Conservation (phyloP, 2,113 vertebrate genomes). For the Lepus americanus region DNA sequence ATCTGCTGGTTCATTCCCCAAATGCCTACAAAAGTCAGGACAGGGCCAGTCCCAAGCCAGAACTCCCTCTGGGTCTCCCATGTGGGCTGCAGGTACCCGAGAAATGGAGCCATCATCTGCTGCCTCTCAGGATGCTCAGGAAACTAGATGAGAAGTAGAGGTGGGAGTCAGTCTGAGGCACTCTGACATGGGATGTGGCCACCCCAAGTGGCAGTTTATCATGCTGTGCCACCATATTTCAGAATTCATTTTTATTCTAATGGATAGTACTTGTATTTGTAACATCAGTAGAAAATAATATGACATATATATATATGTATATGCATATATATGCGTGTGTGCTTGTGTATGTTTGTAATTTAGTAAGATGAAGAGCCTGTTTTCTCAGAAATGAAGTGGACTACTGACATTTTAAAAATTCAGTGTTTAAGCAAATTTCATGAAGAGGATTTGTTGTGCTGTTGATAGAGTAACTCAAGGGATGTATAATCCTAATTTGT, state of each 20-base stretch:
- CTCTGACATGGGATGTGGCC: no score
- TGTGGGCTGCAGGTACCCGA: no score
- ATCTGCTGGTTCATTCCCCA: no score
- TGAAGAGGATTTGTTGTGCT: not conserved
- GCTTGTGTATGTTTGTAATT: not conserved
- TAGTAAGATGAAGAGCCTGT: slow-evolving; percentile 35
- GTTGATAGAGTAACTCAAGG: not conserved
- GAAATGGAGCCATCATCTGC: no score
- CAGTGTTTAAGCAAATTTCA: slow-evolving; percentile 57
- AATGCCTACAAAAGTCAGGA: no score
- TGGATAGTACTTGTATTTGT: not conserved
- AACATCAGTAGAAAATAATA: slow-evolving; percentile 13
- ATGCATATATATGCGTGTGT: not conserved
- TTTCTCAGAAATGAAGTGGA: not conserved
- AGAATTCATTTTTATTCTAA: slow-evolving; percentile 28
- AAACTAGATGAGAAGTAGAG: no score
- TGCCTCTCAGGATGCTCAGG: no score
- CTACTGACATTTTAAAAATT: slow-evolving; percentile 33
- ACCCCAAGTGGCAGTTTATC: no score
- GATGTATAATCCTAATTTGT: slow-evolving; percentile 10
- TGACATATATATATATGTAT: slow-evolving; percentile 18
- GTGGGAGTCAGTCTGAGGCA: no score
- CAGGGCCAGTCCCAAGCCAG: no score
- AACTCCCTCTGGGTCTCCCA: no score
- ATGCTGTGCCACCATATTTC: not conserved